A percentile compares a stretch with the other conserved stretches of the same genome.
Evolutionary conservation across 1,140 invertebrate genomes (phyloP).

Genomic region (Brachionus rubens): DNA sequence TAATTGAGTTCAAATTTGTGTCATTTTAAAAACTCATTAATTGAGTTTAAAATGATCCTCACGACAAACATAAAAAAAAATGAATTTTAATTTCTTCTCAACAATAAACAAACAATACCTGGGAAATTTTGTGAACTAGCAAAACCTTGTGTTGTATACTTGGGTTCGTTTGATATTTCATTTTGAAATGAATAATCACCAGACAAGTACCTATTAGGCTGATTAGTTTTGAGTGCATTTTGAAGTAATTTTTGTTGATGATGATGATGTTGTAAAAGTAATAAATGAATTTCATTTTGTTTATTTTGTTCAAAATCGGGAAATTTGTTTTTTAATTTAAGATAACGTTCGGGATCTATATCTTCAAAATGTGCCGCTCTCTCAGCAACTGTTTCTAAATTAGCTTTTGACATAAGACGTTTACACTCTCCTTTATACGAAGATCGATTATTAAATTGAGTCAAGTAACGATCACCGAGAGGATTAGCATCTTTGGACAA

Average conservation of each 20-base stretch:
- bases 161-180: not conserved
- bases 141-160: not conserved
- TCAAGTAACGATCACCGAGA: not conserved
- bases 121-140: too few species aligned
- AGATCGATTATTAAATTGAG: not conserved
- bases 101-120: too few species aligned
- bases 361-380: constrained; percentile 45
- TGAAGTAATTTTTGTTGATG: constrained; percentile 9
- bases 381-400: constrained; percentile 39
- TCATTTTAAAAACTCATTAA: too few species aligned
- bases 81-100: too few species aligned
- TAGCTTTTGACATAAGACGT: constrained; percentile 7
- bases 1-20: too few species aligned
- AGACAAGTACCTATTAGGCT: not conserved
- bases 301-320: not conserved
- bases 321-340: constrained; percentile 31
- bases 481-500: not conserved
- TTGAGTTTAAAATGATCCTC: too few species aligned
- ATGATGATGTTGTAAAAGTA: not conserved
- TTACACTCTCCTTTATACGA: constrained; percentile 35
- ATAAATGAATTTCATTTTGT: constrained; percentile 14
- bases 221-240: constrained; percentile 2
- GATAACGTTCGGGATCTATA: constrained; percentile 29
- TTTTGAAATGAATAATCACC: not conserved
- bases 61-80: too few species aligned